Evolutionary conservation across 2,113 vertebrate genomes (phyloP).

Genomic region (Burhinus bistriatus): DNA sequence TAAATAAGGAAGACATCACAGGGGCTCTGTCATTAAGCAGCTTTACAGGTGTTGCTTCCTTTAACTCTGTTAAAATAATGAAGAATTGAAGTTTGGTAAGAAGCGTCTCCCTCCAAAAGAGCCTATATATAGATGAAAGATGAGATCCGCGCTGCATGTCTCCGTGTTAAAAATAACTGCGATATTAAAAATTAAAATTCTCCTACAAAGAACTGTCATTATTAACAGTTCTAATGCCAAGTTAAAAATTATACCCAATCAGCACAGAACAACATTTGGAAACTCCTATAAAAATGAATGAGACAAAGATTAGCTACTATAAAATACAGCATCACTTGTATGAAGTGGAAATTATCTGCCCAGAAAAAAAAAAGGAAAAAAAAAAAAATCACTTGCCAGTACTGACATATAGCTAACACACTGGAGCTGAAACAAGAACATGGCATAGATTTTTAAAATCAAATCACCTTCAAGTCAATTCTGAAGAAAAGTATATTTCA

Average conservation of each 20-base stretch:
- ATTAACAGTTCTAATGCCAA: slow-evolving; percentile 21
- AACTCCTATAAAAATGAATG: slow-evolving; percentile 50
- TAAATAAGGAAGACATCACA: neutral
- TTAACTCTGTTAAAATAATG: neutral
- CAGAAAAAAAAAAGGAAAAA: neutral
- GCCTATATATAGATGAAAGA: slow-evolving; percentile 21
- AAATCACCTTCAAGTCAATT: neutral
- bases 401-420: neutral
- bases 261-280: slow-evolving; percentile 46
- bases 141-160: neutral
- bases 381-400: neutral
- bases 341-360: neutral
- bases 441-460: neutral
- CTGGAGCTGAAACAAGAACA: neutral
- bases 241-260: slow-evolving; percentile 39
- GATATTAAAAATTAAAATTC: slow-evolving; percentile 59
- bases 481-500: neutral
- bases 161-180: neutral
- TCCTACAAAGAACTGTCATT: slow-evolving; percentile 31
- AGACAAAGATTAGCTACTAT: slow-evolving; percentile 16
- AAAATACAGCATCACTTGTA: neutral
- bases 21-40: neutral
- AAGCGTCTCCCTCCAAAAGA: neutral
- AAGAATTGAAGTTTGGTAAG: neutral
- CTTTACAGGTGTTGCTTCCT: neutral